These are phyloP conservation scores for Amphiprion clarkii DNA, from an alignment of 2,797 vertebrate species.

Conservation along the genomic window DNA sequence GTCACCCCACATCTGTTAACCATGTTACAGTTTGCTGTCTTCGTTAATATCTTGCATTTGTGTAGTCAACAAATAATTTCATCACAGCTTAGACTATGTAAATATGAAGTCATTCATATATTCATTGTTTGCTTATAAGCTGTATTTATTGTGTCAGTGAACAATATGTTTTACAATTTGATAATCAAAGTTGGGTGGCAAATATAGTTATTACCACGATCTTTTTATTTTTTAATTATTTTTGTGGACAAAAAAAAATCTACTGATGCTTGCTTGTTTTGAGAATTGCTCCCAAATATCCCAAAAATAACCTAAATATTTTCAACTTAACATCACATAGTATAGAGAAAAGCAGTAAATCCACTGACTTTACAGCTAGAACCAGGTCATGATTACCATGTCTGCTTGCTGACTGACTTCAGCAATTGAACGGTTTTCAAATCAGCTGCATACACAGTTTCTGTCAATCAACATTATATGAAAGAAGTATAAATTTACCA, in stretches of 20 bases:
- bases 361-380: too few species aligned
- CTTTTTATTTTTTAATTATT: neutral
- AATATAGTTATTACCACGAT: neutral
- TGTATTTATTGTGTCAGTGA: neutral
- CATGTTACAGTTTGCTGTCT: neutral
- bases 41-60: neutral
- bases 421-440: neutral
- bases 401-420: too few species aligned
- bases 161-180: neutral
- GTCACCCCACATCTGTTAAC: neutral
- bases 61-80: neutral
- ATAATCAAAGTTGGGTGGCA: neutral
- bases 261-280: neutral
- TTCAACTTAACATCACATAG: too few species aligned
- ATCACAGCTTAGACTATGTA: neutral
- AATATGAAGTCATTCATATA: neutral
- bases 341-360: too few species aligned
- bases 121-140: neutral
- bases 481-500: neutral
- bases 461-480: neutral
- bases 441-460: neutral
- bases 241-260: neutral
- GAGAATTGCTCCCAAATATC: neutral
- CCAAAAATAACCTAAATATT: too few species aligned
- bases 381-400: too few species aligned